A percentile compares a stretch with the other conserved stretches of the same genome.
Evolutionary conservation across 2,797 vertebrate species (phyloP).

Genomic region (Neomorphus geoffroyi): DNA sequence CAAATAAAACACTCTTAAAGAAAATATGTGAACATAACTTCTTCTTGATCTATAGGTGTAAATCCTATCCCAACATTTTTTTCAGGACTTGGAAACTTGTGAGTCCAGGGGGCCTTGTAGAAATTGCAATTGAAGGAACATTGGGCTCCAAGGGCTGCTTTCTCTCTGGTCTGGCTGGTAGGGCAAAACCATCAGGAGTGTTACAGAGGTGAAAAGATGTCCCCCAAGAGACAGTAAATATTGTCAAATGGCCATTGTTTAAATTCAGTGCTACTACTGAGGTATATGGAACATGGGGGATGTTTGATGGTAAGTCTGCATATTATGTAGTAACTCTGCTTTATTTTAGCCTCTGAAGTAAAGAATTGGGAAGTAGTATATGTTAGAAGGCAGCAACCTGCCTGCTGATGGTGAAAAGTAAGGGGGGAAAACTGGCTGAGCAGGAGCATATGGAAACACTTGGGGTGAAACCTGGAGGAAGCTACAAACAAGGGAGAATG

Average conservation of each 20-base stretch:
- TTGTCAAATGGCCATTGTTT: not conserved
- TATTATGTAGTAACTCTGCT: not conserved
- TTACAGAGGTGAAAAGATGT: not conserved
- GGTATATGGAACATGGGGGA: not conserved
- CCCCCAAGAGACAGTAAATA: not conserved
- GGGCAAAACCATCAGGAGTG: not conserved
- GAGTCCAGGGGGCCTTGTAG: constrained; percentile 42
- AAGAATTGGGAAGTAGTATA: not conserved
- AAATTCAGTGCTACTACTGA: not conserved
- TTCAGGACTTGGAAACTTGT: constrained; percentile 25
- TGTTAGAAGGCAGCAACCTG: not conserved
- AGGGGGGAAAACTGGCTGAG: not conserved
- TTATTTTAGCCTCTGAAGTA: not conserved
- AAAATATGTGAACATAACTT: constrained; percentile 27
- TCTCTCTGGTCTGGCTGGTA: not conserved
- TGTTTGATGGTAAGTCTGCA: not conserved
- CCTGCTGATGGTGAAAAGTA: not conserved
- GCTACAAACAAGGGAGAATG: not conserved
- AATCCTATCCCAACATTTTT: constrained; percentile 26
- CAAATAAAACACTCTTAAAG: constrained; percentile 21
- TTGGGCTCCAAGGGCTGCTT: constrained; percentile 20
- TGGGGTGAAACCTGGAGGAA: not conserved
- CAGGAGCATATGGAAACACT: not conserved
- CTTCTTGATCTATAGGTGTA: constrained; percentile 48
- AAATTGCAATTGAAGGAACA: constrained; percentile 14